Evolutionary conservation across 2,888 invertebrate genomes (phyloP).

Genomic region (Zygogramma bicolorata): DNA sequence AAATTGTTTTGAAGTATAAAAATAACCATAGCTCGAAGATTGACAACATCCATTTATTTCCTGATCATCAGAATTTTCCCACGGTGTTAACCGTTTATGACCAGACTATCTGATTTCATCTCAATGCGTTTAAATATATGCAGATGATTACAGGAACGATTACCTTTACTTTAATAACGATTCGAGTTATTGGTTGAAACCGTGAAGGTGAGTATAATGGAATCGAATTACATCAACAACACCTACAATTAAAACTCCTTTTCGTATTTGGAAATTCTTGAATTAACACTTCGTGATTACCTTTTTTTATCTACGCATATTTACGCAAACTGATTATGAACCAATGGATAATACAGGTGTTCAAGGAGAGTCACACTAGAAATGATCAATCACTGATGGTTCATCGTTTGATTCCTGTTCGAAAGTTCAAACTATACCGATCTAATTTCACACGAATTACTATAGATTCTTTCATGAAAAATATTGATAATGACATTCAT

Average conservation of each 20-base stretch:
- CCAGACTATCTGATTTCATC: constrained; percentile 2
- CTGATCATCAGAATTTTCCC: constrained; percentile 2
- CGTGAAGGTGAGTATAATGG: constrained; percentile 3
- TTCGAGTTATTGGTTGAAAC: not conserved
- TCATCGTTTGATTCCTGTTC: too few species aligned
- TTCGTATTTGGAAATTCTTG: constrained; percentile 11
- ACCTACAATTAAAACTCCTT: constrained; percentile 2
- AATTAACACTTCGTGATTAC: not conserved
- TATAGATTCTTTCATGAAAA: too few species aligned
- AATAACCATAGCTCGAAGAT: not conserved
- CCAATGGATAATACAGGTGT: not conserved
- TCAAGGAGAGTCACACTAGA: too few species aligned
- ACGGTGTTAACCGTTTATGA: not conserved
- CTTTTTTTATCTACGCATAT: not conserved
- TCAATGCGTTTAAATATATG: not conserved
- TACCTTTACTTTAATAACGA: not conserved
- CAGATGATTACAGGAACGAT: not conserved
- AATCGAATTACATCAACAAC: constrained; percentile 11
- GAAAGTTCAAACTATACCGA: too few species aligned
- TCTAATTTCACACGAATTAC: too few species aligned
- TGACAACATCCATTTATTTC: not conserved
- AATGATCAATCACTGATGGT: too few species aligned
- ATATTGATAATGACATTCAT: too few species aligned
- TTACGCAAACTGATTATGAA: not conserved
- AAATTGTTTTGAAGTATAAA: not conserved